Base-by-base conservation (phyloP, 2,113 vertebrate genomes). In the human region DNA sequence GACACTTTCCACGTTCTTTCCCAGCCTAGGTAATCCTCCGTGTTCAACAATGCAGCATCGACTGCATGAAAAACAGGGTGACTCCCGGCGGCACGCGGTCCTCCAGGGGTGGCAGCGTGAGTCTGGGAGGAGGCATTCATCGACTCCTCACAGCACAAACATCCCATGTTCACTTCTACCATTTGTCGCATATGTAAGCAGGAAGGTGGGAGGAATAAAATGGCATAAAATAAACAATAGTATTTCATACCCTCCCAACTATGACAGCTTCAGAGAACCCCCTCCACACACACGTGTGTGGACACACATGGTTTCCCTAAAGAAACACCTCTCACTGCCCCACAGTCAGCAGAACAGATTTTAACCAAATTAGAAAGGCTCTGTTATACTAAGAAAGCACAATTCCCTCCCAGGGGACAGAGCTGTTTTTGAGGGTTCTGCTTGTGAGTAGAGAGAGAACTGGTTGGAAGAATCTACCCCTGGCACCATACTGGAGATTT, bases 331-430 rank as follows among this genome's bases (percentile, higher is more conserved):
- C 59, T 70, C 68, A 4, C 27, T 61, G 45, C 76, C 8, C 78
- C 50, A 18, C 40, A 43, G 32, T 81, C 70, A 48, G 64, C 27
- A 27, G 38, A 73, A 30, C 66, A 25, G 83, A 64, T 93, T 93
- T 86, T 50, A 93, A 95, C 68, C 85, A 89, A 70, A 84, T 92
- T 52, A 82, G 95, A 93, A 83, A 95, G 59, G 22, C 88, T 88
- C 78, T 89, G 92, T 93, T 83, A 48, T 25, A 50, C 55, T 4
- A 66, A 95, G 70, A 70, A 80, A 90, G 76, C 50, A 82, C 35
- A 84, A 40, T 90, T 81, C 35, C 48, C 38, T 91, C 75, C 50
- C 52, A 43, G 80, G 38, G 48, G 20, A 87, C 61, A 76, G 80
- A 84, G 82, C 40, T 89, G 43, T 72, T 73, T 94, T 48, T 64